Evolutionary conservation across 2,797 vertebrate species (phyloP).

Genomic region (Bovichtus variegatus): DNA sequence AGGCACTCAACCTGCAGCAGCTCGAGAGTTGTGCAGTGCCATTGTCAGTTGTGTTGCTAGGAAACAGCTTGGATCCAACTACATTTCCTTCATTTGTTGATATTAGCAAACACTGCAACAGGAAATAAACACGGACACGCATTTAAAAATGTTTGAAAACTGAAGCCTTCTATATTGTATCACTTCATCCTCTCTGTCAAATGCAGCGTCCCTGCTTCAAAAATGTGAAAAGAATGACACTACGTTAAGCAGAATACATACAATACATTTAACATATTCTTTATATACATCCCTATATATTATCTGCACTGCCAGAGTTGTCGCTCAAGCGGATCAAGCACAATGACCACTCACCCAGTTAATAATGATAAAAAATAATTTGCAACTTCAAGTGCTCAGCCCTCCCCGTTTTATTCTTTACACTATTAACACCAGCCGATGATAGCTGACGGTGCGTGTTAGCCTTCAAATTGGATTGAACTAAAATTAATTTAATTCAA

Average conservation of each 20-base stretch:
- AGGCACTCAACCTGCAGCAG: constrained; percentile 14
- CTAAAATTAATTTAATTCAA: constrained; percentile 42
- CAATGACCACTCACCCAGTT: constrained; percentile 55
- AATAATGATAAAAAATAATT: constrained; percentile 49
- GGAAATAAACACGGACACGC: not conserved
- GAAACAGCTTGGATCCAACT: constrained; percentile 31
- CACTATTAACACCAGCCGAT: constrained; percentile 10
- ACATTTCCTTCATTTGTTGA: constrained; percentile 1
- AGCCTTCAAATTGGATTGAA: constrained; percentile 22
- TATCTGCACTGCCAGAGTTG: not conserved
- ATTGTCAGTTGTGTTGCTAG: constrained; percentile 41
- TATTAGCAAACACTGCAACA: not conserved
- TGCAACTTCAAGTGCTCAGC: constrained; percentile 30
- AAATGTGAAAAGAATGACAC: not conserved
- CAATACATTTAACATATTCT: not conserved
- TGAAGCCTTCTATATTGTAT: not conserved
- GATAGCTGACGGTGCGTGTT: not conserved
- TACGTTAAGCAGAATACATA: not conserved
- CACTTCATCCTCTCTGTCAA: not conserved
- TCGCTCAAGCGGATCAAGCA: constrained; percentile 43
- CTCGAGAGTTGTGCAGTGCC: not conserved
- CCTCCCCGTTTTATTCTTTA: not conserved
- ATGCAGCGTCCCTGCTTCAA: not conserved
- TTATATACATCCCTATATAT: not conserved
- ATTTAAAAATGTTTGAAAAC: not conserved